Evolutionary conservation across 2,888 invertebrate species (phyloP), one percentile per base, ranked within the genome.

Genomic region (Diaperis boleti): DNA sequence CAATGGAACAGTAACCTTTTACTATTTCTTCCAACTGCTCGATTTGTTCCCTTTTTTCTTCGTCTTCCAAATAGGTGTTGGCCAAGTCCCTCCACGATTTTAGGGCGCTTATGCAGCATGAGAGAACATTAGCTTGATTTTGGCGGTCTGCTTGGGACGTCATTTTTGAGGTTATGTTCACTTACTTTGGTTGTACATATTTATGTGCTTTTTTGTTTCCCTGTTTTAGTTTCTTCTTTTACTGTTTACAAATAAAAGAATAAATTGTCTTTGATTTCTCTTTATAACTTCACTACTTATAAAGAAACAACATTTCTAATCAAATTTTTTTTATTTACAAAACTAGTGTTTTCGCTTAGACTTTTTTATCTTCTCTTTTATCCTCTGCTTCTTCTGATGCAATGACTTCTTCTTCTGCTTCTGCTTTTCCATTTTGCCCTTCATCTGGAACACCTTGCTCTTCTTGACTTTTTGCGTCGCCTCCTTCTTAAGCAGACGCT

Each of bases 361-460:
- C 76, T 70, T 69, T 35, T 71, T 79, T 71, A 83, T 75, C 11
- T 73, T 66, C 11, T 72, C 20, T 69, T 78, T 85, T 18, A 78
- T 77, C 37, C 74, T 77, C 74, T 82, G 74, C 72, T 76, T 80
- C 63, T 81, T 82, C 68, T 82, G 77, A 31, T 82, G 81, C 71
- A 81, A 77, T 0, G 88, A 84, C 75, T 88, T 88, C 78, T 91
- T 92, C 71, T 85, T 89, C 75, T 92, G 91, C 69, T 88, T 87
- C 47, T 85, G 82, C 67, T 87, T 85, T 64, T 92, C 91, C 17
- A 92, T 74, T 77, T 88, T 89, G 70, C 87, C 89, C 75, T 93
- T 92, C 81, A 86, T 86, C 82, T 91, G 89, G 73, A 90, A 92
- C 0, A 87, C 86, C 84, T 90, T 92, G 75, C 91, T 93, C 69